These are phyloP conservation scores for Epinotia ramella DNA, from an alignment of 2,888 invertebrate species.

Conservation along the genomic window DNA sequence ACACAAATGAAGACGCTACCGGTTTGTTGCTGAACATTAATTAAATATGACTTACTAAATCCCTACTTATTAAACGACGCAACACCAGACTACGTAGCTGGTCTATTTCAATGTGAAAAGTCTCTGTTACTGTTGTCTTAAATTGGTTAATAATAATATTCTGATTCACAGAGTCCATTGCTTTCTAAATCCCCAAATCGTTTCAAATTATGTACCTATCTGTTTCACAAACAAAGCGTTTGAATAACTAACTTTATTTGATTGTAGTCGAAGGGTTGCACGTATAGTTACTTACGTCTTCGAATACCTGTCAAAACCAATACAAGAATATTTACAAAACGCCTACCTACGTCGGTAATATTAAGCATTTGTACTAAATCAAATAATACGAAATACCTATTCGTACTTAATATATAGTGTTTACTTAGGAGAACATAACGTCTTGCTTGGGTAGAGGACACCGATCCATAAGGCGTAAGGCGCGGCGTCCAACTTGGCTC, in stretches of 20 bases:
- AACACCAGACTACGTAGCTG: background rate
- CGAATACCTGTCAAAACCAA: background rate
- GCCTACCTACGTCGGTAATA: background rate
- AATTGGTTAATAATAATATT: slow-evolving; percentile 37
- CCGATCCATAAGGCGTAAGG: no score
- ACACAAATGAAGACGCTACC: background rate
- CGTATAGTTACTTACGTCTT: background rate
- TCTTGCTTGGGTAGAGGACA: background rate
- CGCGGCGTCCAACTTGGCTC: no score
- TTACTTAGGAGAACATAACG: background rate
- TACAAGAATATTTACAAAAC: background rate
- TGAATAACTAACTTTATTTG: slow-evolving; percentile 38
- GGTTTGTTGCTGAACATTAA: background rate
- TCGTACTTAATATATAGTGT: background rate
- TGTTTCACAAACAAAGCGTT: slow-evolving; percentile 42
- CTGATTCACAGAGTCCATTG: slow-evolving; percentile 11
- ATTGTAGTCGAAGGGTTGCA: background rate
- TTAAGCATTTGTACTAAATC: no score
- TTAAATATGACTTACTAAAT: background rate
- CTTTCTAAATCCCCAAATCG: slow-evolving; percentile 36
- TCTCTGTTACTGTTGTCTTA: background rate
- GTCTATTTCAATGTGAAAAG: background rate
- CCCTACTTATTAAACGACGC: background rate
- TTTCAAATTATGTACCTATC: slow-evolving; percentile 36
- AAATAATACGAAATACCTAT: no score